Evolutionary conservation across 2,888 invertebrate genomes (phyloP), one percentile per base, ranked within the genome.

Genomic region (Stratiomys singularior): DNA sequence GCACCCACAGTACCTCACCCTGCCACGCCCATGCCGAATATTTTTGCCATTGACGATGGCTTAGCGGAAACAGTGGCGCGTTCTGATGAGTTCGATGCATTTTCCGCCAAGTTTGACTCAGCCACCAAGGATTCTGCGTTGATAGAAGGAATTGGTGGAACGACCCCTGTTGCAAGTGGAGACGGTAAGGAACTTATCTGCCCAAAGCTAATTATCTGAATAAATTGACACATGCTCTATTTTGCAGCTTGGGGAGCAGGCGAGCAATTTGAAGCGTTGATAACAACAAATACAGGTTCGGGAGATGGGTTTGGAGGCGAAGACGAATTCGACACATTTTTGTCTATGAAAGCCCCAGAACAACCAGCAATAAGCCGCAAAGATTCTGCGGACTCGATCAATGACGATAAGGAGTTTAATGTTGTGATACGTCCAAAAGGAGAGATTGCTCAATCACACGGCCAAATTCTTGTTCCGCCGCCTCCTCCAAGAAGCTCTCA

Each of bases 91-190:
- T 96, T 96, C 82, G 96, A 96, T 85, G 96, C 95, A 0, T 97
- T 97, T 83, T 92, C 96, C 1, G 94, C 95, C 1, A 96, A 96
- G 85, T 97, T 97, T 83, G 96, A 96, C 27, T 87, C 86, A 0
- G 90, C 88, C 76, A 88, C 88, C 52, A 90, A 87, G 81, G 87
- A 87, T 46, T 82, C 84, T 3, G 85, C 84, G 78, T 82, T 86
- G 30, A 79, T 86, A n/a, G 87, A 86, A 46, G 86, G 86, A 0
- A 86, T 86, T 74, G 85, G 85, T 1, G 83, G 84, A 0, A 78
- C 78, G 0, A 84, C 86, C 21, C 85, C 86, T 28, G 80, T 80
- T 13, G 80, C 80, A 9, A 82, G 82, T 7, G 85, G 83, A 4
- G 87, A 87, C 80, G 87, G 87, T 87, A 81, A 84, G 83, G n/a